Conservation (phyloP, 2,797 vertebrate species). For the Vespertilio murinus region DNA sequence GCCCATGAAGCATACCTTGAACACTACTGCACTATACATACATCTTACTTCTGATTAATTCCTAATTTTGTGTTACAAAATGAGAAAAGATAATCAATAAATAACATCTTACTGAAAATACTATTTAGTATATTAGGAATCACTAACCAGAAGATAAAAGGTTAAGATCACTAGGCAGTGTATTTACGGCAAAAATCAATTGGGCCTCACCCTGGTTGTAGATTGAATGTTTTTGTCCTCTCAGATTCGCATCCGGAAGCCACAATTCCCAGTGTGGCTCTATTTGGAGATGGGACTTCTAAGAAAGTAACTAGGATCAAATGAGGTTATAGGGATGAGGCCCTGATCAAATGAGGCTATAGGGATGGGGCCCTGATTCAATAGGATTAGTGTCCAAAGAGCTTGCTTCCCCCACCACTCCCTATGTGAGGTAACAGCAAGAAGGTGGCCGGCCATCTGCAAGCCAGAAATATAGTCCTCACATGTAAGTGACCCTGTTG, state of each 20-base stretch:
- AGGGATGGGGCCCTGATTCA: neutral
- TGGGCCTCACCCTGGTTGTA: neutral
- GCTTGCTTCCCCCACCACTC: neutral
- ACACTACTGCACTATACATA: accelerated
- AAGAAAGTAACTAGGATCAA: neutral
- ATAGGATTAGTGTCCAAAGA: neutral
- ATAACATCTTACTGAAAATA: neutral
- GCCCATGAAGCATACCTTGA: neutral
- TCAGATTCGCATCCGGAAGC: neutral
- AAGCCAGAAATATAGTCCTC: neutral
- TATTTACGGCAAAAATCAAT: neutral
- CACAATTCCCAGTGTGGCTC: neutral
- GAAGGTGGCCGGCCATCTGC: neutral
- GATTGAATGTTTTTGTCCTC: neutral
- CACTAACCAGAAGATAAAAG: neutral
- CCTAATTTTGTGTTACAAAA: neutral
- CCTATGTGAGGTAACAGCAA: neutral
- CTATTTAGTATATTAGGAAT: neutral
- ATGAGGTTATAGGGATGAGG: neutral
- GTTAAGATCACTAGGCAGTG: neutral
- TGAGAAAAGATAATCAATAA: neutral
- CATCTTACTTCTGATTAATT: neutral
- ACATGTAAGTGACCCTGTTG: neutral
- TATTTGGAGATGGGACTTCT: neutral
- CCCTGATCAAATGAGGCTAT: neutral